Evolutionary conservation across 2,888 invertebrate genomes (phyloP).

Genomic region (Elaeidobius kamerunicus): DNA sequence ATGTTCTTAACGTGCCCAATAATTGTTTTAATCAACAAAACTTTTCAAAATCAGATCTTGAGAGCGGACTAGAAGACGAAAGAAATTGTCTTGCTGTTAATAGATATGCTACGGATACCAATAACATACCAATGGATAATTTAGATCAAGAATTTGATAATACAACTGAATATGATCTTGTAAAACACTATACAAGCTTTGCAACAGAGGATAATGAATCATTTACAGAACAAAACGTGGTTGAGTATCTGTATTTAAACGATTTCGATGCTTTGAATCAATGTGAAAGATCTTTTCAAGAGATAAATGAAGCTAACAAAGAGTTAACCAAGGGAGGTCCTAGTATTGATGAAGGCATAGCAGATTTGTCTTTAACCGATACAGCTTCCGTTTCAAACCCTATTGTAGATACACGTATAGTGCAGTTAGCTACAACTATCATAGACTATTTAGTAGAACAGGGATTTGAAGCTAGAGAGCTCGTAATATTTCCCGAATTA

Average conservation of each 20-base stretch:
- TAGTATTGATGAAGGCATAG: slow-evolving; percentile 38
- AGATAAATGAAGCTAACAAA: slow-evolving; percentile 8
- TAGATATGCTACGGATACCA: no score
- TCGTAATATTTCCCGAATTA: slow-evolving; percentile 46
- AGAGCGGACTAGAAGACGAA: no score
- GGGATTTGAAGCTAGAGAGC: slow-evolving; percentile 42
- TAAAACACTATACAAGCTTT: slow-evolving; percentile 11
- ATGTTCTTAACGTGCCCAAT: no score
- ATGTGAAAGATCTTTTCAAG: neutral
- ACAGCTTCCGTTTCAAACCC: slow-evolving; percentile 1
- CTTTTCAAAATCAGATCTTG: no score
- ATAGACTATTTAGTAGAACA: slow-evolving; percentile 43
- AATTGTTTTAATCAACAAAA: no score
- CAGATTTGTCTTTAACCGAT: slow-evolving; percentile 31
- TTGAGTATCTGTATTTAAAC: neutral
- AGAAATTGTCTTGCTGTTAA: no score
- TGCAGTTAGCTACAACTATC: slow-evolving; percentile 38
- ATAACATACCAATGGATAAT: no score
- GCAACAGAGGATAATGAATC: slow-evolving; percentile 8
- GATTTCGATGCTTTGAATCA: slow-evolving; percentile 6
- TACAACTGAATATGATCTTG: neutral
- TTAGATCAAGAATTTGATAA: neutral
- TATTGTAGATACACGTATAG: slow-evolving; percentile 27
- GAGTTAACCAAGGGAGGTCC: no score
- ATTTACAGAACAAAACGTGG: slow-evolving; percentile 4